Percentiles rank a stretch among this genome's conserved stretches.
Evolutionary conservation across 2,113 vertebrate species (phyloP).

Genomic region (Mohoua ochrocephala): DNA sequence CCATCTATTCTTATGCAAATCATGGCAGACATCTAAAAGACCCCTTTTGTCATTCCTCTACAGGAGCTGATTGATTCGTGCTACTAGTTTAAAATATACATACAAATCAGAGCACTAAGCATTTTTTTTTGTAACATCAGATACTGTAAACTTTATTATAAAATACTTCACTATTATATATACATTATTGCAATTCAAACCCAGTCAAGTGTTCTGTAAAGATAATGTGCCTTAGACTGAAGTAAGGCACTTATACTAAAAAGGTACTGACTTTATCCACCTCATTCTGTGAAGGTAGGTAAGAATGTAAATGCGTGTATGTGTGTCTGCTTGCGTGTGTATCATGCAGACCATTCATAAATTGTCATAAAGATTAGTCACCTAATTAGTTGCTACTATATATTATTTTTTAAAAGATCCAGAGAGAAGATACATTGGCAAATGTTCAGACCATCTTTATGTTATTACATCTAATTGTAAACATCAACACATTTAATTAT

Average conservation of each 20-base stretch:
- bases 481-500: conserved; percentile 55
- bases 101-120: conserved; percentile 40
- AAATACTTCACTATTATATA: conserved; percentile 57
- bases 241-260: conserved; percentile 10
- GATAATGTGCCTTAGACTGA: conserved; percentile 34
- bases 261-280: not conserved
- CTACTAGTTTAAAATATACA: conserved; percentile 52
- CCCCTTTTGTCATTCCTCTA: conserved; percentile 57
- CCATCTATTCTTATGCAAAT: conserved; percentile 67
- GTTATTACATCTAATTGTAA: conserved; percentile 47
- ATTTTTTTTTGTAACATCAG: conserved; percentile 43
- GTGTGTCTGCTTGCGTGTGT: not conserved
- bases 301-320: not conserved
- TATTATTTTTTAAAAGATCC: conserved; percentile 13
- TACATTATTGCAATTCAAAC: conserved; percentile 65
- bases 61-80: conserved; percentile 62
- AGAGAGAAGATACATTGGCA: conserved; percentile 35
- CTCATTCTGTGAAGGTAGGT: conserved; percentile 13
- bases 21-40: conserved; percentile 60
- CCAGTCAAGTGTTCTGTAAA: conserved; percentile 26
- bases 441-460: conserved; percentile 54
- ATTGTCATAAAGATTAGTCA: not conserved
- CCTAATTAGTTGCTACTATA: conserved; percentile 19
- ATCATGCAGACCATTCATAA: not conserved
- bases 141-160: conserved; percentile 66